Conservation (phyloP, 2,797 vertebrate genomes). For the Chanos chanos region DNA sequence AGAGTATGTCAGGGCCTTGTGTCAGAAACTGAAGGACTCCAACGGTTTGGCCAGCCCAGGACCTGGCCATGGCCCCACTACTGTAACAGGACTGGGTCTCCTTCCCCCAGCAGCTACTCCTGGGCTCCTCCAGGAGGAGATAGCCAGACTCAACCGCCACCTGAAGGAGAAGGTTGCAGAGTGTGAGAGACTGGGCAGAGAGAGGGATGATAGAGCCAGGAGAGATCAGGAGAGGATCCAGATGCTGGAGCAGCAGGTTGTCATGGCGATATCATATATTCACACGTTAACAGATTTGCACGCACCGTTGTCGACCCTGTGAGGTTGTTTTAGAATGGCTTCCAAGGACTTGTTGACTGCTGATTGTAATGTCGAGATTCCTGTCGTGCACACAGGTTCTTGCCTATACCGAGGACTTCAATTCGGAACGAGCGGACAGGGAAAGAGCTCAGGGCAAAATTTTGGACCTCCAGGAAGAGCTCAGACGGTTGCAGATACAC, state of each 20-base stretch:
- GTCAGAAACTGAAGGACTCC: conserved; percentile 75
- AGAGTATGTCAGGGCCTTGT: conserved; percentile 81
- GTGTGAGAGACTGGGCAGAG: conserved; percentile 58
- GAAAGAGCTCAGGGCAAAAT: conserved; percentile 87
- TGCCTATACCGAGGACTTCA: conserved; percentile 89
- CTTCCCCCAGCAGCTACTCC: conserved; percentile 24
- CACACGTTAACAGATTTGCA: background rate
- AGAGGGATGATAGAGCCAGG: conserved; percentile 60
- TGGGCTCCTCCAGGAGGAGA: conserved; percentile 79
- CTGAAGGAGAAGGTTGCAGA: conserved; percentile 80
- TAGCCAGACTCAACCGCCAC: conserved; percentile 79
- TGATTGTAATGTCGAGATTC: background rate
- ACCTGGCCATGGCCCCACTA: background rate
- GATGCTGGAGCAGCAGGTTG: conserved; percentile 92
- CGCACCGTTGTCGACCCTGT: background rate
- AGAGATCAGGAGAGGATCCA: conserved; percentile 74
- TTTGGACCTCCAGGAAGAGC: conserved; percentile 79
- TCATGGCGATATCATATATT: background rate
- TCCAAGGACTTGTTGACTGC: background rate
- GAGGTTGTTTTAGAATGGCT: background rate
- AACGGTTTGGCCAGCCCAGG: conserved; percentile 15
- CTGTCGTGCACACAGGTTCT: conserved; percentile 70
- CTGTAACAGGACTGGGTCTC: background rate
- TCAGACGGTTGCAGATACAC: conserved; percentile 67
- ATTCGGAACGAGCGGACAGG: conserved; percentile 85